Base-by-base conservation (phyloP, 2,888 invertebrate genomes). In the Fragum fragum region DNA sequence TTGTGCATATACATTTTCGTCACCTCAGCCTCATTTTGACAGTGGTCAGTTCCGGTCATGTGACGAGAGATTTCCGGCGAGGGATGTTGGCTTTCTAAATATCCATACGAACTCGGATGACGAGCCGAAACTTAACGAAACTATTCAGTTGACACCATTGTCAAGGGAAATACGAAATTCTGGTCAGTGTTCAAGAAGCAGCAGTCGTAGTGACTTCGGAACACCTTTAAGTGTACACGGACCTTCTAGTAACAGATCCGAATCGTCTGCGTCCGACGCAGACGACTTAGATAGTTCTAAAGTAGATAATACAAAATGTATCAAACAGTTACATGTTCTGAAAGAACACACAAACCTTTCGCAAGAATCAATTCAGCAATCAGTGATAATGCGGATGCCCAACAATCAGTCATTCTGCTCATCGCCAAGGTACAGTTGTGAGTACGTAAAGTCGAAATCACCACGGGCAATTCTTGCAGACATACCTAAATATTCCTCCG, bases 211-310 rank as follows among this genome's bases (percentile, higher is more conserved):
- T 23, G 76, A 88, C 23, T 90, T 87, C 70, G 89, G 89, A 81
- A 81, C 88, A n/a, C 77, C 85, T 66, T 83, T 87, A 66, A 83
- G 82, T 66, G 88, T 90, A 71, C 81, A 89, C 2, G 91, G 91
- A 61, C 92, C 92, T 6, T 93, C 89, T 84, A 94, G 94, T 86
- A 93, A 93, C 86, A 89, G 92, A 39, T 94, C 94, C 3, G 94
- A 94, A 74, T 93, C 93, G 29, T 93, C 94, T 6, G 90, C 92
- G n/a, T 94, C 94, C 3, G 94, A 94, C 59, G 92, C 93, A 23
- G 94, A 94, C 76, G 89, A 90, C 23, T 89, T 90, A 23, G 76
- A 79, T 39, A 42, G 55, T 70, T 77, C 73, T n/a, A 76, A 80
- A 76, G 23, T 63, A 23, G 81, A 79, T 47, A 83, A 73, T 61